Percentiles rank a stretch among this genome's conserved stretches.
phyloP scores from a whole-genome alignment of 37 sponge, comb jelly and placozoan species.

The Cliona cf. orientalis region DNA sequence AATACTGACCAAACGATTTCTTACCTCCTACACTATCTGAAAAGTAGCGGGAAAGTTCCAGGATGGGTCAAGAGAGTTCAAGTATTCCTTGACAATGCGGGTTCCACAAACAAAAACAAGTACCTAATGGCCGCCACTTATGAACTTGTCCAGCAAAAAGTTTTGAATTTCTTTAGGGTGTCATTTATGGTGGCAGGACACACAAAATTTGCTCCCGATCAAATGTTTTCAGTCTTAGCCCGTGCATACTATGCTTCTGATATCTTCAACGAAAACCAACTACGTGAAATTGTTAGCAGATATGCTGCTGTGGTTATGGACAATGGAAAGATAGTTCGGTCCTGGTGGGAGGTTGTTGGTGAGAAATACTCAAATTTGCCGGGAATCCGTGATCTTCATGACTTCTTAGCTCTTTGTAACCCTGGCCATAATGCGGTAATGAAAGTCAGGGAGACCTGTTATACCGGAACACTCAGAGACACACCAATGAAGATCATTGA shows the following conservation, averaged over 20 bases:
- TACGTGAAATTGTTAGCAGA: not conserved
- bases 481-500: too few relatives aligned
- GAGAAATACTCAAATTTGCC: conserved; percentile 14
- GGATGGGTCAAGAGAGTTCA: conserved; percentile 31
- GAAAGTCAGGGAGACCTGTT: conserved; percentile 36
- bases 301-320: conserved; percentile 3
- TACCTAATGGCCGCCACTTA: conserved; percentile 21
- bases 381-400: conserved; percentile 34
- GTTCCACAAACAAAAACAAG: conserved; percentile 23
- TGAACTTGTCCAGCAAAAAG: conserved; percentile 33
- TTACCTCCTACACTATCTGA: conserved; percentile 20
- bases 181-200: conserved; percentile 51
- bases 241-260: conserved; percentile 14
- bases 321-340: conserved; percentile 4
- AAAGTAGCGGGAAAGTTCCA: not conserved
- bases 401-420: conserved; percentile 8
- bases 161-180: not conserved
- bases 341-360: conserved; percentile 10
- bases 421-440: conserved; percentile 5
- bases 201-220: conserved; percentile 48
- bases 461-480: too few relatives aligned
- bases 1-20: conserved; percentile 48
- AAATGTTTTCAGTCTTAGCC: conserved; percentile 19
- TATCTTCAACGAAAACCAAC: conserved; percentile 37
- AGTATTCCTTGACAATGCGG: conserved; percentile 46